Percentiles rank a stretch among this genome's conserved stretches.
phyloP scores from a whole-genome alignment of 2,888 invertebrate species.

The Scaptodrosophila latifasciaeformis region DNA sequence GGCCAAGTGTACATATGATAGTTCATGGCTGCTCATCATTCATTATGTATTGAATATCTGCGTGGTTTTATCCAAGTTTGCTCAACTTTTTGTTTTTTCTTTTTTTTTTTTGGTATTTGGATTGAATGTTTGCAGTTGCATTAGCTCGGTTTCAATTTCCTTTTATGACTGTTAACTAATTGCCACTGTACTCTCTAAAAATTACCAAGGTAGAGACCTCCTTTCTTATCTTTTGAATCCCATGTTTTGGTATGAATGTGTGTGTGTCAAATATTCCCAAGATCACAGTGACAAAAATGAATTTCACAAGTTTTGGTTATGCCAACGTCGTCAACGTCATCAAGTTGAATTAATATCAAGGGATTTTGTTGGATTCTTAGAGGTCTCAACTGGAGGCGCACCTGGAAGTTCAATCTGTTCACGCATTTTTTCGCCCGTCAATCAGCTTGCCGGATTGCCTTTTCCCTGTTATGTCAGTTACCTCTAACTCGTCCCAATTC shows the following conservation, averaged over 20 bases:
- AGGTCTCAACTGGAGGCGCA: no score
- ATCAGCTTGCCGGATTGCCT: no score
- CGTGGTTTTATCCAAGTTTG: no score
- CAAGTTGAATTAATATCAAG: no score
- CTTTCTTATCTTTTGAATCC: constrained; percentile 24
- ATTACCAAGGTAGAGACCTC: constrained; percentile 1
- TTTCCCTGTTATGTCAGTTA: no score
- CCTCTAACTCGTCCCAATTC: no score
- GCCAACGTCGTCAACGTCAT: constrained; percentile 5
- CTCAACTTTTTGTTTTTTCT: background rate
- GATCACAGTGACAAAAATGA: constrained; percentile 43
- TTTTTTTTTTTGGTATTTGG: no score
- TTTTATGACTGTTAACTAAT: constrained; percentile 31
- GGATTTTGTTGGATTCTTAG: no score
- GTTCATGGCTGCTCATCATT: constrained; percentile 11
- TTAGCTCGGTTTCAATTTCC: constrained; percentile 35
- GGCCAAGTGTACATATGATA: constrained; percentile 31
- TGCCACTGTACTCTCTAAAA: constrained; percentile 24
- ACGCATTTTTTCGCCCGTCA: no score
- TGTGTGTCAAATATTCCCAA: no score
- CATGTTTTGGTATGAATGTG: constrained; percentile 12
- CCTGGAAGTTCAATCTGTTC: no score
- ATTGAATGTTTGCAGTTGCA: constrained; percentile 4
- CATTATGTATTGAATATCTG: constrained; percentile 20
- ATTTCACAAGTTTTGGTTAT: constrained; percentile 54